phyloP scores from a whole-genome alignment of 1,140 invertebrate genomes.

The Drosophila albomicans region DNA sequence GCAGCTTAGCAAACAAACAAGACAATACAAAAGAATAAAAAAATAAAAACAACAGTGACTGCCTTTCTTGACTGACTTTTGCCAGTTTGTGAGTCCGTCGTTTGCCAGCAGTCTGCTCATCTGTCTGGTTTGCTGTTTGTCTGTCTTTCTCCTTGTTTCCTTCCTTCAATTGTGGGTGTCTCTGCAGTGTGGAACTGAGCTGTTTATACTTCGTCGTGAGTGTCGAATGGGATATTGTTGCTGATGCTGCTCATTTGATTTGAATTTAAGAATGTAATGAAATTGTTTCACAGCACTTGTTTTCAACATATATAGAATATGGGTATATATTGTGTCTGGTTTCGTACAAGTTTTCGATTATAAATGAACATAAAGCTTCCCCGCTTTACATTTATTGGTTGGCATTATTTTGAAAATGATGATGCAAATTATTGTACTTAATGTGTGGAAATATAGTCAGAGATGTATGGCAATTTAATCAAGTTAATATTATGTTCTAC shows the following conservation, averaged over 20 bases:
- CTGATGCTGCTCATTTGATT: conserved; percentile 46
- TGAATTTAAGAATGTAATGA: conserved; percentile 51
- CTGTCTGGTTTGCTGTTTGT: background rate
- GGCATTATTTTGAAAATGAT: too few species aligned
- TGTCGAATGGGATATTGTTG: conserved; percentile 12
- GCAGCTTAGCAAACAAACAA: conserved; percentile 67
- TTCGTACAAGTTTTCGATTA: too few species aligned
- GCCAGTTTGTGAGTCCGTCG: conserved; percentile 30
- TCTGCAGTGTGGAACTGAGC: conserved; percentile 35
- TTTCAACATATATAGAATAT: background rate
- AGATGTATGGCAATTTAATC: too few species aligned
- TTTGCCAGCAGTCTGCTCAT: conserved; percentile 7
- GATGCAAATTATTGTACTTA: too few species aligned
- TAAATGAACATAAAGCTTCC: too few species aligned
- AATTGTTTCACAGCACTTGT: conserved; percentile 55
- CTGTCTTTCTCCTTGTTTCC: conserved; percentile 19
- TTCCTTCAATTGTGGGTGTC: conserved; percentile 65
- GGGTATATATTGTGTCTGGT: too few species aligned
- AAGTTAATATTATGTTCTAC: too few species aligned
- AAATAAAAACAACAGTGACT: conserved; percentile 43
- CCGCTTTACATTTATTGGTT: too few species aligned
- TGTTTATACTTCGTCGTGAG: conserved; percentile 54
- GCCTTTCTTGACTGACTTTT: conserved; percentile 72
- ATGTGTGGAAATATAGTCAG: too few species aligned
- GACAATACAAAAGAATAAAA: conserved; percentile 30